Percentiles rank a stretch among this genome's conserved stretches.
phyloP scores from a whole-genome alignment of 2,113 vertebrate genomes.

The Ictalurus furcatus region DNA sequence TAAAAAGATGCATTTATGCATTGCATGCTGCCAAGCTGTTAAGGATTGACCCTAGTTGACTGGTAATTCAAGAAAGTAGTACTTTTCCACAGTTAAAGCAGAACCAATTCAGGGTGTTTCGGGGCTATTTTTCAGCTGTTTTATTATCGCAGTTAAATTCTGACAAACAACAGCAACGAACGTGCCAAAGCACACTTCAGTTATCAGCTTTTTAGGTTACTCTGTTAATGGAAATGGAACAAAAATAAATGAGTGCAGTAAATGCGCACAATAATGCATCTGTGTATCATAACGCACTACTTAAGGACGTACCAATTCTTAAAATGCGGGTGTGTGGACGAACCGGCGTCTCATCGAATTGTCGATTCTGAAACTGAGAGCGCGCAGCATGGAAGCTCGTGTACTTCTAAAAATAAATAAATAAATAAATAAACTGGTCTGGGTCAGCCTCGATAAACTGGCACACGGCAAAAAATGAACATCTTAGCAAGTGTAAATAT shows the following conservation, averaged over 20 bases:
- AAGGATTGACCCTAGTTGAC: not conserved
- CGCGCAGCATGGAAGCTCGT: not conserved
- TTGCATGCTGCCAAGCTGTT: not conserved
- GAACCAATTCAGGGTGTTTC: not conserved
- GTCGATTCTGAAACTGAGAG: not conserved
- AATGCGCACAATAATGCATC: not conserved
- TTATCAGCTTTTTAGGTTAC: not conserved
- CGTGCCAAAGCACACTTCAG: not conserved
- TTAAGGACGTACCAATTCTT: not conserved
- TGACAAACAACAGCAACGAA: not conserved
- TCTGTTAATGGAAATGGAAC: not conserved
- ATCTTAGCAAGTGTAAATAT: not conserved
- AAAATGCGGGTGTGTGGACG: not conserved
- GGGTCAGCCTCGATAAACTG: not conserved
- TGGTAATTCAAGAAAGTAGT: not conserved
- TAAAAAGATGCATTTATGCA: not conserved
- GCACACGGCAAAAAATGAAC: not conserved
- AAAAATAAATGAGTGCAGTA: not conserved
- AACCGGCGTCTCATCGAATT: not conserved
- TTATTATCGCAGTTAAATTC: not conserved
- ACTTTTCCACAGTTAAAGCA: not conserved
- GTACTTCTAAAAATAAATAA: not conserved
- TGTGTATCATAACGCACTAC: not conserved
- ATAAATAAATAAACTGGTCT: no score
- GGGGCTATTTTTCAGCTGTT: no score